Base-by-base conservation (phyloP, 2,113 vertebrate genomes). In the Sarotherodon lohbergeri region DNA sequence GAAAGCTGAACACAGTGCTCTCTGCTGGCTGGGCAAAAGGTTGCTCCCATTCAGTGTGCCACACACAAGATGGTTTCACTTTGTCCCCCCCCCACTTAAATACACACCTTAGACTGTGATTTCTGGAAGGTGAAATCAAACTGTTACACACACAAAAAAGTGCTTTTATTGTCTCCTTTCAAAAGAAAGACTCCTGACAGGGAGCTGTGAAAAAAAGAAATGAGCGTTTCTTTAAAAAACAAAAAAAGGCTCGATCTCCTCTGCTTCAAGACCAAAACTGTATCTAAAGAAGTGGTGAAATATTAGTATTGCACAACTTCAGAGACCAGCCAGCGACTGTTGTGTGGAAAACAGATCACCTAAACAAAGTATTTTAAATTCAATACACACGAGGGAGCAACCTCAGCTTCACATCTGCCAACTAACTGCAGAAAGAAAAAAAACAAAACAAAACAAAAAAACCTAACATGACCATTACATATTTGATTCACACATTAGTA, bases 401-500 rank as follows among this genome's bases (percentile, higher is more conserved):
- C 94, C 91, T 93, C 80, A 90, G 88, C 93, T 89, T 90, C 41
- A 82, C 92, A 89, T 91, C 89, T 68, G 92, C 91, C 87, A 82
- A 85, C 17, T 61, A 92, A 93, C 80, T 50, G 84, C 76, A 90
- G 80, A 82, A 59, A 55, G 43, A 78, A 81, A 85, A 52, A 73
- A 52, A 90, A 22, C 3, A 8, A 81, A 83, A 81, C 83, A 82
- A 57, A 91, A 92, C 89, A 94, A 61, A 90, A 41, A 81, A 83
- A 80, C 83, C 83, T 61, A 91, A 93, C 89, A 94, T 88, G 90
- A 96, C 90, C 95, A 96, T 96, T 97, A 97, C 97, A 96, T 96
- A 97, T 95, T 96, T 96, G 96, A 96, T 95, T 96, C 97, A 98
- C 96, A 96, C 96, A 96, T 97, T 97, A 97, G 96, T 97, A 98